Conservation (phyloP, 2,113 vertebrate species). For the Erythrocercus mccallii region DNA sequence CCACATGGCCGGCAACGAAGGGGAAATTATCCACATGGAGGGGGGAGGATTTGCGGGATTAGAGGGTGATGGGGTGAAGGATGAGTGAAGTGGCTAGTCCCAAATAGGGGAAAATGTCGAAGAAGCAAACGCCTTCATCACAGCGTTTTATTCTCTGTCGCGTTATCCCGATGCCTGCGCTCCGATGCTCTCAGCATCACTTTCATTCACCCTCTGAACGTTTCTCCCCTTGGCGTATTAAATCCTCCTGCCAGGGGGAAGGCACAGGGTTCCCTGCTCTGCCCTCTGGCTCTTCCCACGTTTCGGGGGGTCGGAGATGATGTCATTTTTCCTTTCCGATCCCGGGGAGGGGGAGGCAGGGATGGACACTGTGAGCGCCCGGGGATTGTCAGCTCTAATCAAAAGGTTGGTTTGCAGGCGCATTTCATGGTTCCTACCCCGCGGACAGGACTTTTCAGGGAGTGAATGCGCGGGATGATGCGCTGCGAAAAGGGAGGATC, state of each 20-base stretch:
- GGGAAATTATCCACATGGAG: background rate
- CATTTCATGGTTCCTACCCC: constrained; percentile 55
- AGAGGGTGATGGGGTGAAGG: background rate
- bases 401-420: constrained; percentile 54
- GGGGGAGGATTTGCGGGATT: background rate
- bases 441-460: constrained; percentile 44
- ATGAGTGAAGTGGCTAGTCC: background rate
- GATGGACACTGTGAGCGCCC: background rate
- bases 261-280: background rate
- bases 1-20: rapidly evolving
- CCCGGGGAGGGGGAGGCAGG: too few relatives aligned
- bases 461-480: constrained; percentile 23
- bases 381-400: constrained; percentile 33
- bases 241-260: background rate
- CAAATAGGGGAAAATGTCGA: background rate
- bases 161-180: rapidly evolving
- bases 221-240: background rate
- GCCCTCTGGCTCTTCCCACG: background rate
- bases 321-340: constrained; percentile 18
- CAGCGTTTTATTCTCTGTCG: rapidly evolving
- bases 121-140: background rate
- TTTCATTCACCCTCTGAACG: background rate
- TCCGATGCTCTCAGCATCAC: background rate
- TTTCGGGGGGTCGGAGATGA: background rate
- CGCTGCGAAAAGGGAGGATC: constrained; percentile 30